Evolutionary conservation across 30 jellyfish, hydroid and myxozoan species (phyloP).

Genomic region (Turritopsis dohrnii): DNA sequence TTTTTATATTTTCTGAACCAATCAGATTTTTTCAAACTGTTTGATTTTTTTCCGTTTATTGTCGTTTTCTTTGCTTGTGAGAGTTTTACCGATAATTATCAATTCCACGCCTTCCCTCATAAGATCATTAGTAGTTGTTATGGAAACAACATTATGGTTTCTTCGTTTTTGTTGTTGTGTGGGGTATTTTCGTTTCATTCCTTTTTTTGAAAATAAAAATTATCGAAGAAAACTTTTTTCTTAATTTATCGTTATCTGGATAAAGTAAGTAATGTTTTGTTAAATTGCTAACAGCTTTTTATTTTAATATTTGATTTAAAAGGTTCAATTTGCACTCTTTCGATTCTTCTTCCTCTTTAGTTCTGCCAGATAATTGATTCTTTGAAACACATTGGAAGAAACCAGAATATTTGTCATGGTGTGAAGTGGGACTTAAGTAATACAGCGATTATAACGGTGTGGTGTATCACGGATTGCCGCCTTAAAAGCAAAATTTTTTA

Average conservation of each 20-base stretch:
- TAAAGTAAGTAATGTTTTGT: background rate
- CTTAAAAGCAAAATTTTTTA: too few relatives aligned
- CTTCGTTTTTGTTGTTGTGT: background rate
- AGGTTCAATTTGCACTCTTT: too few relatives aligned
- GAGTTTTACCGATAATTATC: background rate
- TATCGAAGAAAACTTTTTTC: background rate
- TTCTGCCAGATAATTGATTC: too few relatives aligned
- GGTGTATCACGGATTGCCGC: too few relatives aligned
- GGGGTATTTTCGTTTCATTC: background rate
- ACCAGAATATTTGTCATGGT: too few relatives aligned
- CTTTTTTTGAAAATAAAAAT: too few relatives aligned
- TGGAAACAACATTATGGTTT: background rate
- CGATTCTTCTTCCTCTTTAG: too few relatives aligned
- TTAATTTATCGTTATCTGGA: background rate
- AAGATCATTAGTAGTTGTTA: background rate
- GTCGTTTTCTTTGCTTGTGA: background rate
- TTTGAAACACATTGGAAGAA: too few relatives aligned
- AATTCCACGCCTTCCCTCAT: background rate
- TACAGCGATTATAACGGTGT: too few relatives aligned
- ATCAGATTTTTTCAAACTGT: slow-evolving; percentile 4
- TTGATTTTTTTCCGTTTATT: background rate
- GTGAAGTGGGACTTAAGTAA: too few relatives aligned
- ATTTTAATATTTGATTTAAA: too few relatives aligned
- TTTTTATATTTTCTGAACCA: background rate
- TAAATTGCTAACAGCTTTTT: background rate